Evolutionary conservation across 2,797 vertebrate genomes (phyloP).

Genomic region (Tokudaia muenninki): DNA sequence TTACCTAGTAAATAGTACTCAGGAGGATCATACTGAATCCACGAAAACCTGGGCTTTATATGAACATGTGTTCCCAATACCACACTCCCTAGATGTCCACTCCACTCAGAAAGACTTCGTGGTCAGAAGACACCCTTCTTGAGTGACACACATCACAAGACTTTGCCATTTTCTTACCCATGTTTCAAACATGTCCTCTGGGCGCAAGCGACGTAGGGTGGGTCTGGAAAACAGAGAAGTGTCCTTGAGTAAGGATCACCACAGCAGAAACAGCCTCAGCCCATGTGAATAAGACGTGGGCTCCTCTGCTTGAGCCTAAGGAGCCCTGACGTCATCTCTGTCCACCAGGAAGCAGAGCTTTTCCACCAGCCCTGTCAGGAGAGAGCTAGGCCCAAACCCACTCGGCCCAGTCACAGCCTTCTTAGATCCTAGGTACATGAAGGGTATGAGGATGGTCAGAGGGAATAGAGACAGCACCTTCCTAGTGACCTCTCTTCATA

Average conservation of each 20-base stretch:
- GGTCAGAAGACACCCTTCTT: not conserved
- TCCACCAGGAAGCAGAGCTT: not conserved
- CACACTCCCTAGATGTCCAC: not conserved
- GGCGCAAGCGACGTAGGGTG: conserved; percentile 95
- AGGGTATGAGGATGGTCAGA: not conserved
- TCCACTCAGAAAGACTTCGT: not conserved
- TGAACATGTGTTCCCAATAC: not conserved
- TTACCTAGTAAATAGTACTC: not conserved
- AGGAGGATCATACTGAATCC: not conserved
- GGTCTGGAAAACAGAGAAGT: conserved; percentile 88
- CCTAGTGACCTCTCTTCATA: not conserved
- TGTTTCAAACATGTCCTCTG: conserved; percentile 98
- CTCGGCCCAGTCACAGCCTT: not conserved
- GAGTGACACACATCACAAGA: not conserved
- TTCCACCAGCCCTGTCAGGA: not conserved
- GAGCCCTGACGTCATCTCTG: not conserved
- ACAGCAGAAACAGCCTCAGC: not conserved
- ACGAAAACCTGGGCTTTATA: not conserved
- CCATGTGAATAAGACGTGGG: fast-evolving
- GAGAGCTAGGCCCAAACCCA: not conserved
- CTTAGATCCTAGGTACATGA: not conserved
- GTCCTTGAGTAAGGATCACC: not conserved
- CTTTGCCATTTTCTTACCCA: conserved; percentile 92
- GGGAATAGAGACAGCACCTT: not conserved
- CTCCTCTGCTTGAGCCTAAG: not conserved